A percentile compares a stretch with the other conserved stretches of the same genome.
phyloP scores from a whole-genome alignment of 64 coral and sea anemone genomes.

The Cladopsammia gracilis region DNA sequence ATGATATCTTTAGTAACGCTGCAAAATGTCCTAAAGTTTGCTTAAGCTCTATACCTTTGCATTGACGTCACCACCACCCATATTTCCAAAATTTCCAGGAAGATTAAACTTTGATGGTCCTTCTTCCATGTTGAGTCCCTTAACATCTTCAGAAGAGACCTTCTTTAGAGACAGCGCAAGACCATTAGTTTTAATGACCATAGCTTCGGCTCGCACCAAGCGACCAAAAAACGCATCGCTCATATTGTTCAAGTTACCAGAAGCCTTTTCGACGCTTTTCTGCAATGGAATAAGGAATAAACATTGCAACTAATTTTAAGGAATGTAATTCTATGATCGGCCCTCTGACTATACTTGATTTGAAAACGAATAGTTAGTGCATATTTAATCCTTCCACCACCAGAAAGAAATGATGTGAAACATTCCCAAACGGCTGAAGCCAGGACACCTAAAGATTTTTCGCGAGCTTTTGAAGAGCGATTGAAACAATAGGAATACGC shows the following conservation, averaged over 20 bases:
- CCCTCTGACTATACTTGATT: not conserved
- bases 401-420: no score
- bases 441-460: no score
- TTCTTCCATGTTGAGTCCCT: slow-evolving; percentile 29
- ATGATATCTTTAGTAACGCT: no score
- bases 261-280: not conserved
- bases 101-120: slow-evolving; percentile 22
- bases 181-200: not conserved
- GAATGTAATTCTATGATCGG: no score
- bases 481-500: no score
- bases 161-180: slow-evolving; percentile 1
- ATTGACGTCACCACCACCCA: slow-evolving; percentile 3
- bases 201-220: not conserved
- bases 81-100: not conserved
- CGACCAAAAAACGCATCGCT: slow-evolving; percentile 14
- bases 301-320: not conserved
- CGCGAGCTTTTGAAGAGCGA: no score
- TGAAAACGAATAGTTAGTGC: no score
- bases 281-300: not conserved
- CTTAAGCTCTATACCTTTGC: not conserved
- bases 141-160: not conserved
- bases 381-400: no score
- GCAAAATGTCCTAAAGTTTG: no score
- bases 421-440: no score
- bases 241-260: slow-evolving; percentile 1